Evolutionary conservation across 1,140 invertebrate species (phyloP).

Genomic region (Drosophila bifasciata): DNA sequence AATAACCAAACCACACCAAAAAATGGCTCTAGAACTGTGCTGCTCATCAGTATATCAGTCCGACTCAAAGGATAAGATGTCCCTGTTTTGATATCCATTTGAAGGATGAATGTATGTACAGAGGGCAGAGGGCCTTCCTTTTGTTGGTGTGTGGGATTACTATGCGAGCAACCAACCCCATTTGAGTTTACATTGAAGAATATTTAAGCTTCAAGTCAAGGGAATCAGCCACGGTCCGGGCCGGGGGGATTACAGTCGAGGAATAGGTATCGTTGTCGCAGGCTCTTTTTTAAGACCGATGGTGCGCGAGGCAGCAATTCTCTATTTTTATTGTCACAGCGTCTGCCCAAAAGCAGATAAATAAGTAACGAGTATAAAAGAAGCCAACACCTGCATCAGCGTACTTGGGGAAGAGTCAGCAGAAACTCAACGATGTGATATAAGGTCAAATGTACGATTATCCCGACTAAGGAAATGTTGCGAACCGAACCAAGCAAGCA

Average conservation of each 20-base stretch:
- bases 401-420: background rate
- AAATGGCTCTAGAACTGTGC: too few relatives aligned
- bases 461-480: background rate
- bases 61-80: too few relatives aligned
- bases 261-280: slow-evolving; percentile 12
- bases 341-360: slow-evolving; percentile 13
- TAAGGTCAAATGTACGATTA: background rate
- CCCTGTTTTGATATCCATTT: too few relatives aligned
- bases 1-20: too few relatives aligned
- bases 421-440: slow-evolving; percentile 1
- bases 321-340: slow-evolving; percentile 24
- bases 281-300: slow-evolving; percentile 34
- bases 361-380: slow-evolving; percentile 13
- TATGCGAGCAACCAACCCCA: too few relatives aligned
- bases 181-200: background rate
- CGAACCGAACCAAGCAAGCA: background rate
- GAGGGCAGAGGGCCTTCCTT: too few relatives aligned
- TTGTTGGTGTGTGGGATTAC: too few relatives aligned
- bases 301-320: slow-evolving; percentile 12
- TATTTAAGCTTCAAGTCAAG: background rate
- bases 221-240: too few relatives aligned
- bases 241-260: background rate
- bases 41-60: too few relatives aligned
- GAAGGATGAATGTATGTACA: too few relatives aligned
- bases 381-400: background rate